Evolutionary conservation across 1,140 invertebrate genomes (phyloP).

Genomic region (Microvelia longipes): DNA sequence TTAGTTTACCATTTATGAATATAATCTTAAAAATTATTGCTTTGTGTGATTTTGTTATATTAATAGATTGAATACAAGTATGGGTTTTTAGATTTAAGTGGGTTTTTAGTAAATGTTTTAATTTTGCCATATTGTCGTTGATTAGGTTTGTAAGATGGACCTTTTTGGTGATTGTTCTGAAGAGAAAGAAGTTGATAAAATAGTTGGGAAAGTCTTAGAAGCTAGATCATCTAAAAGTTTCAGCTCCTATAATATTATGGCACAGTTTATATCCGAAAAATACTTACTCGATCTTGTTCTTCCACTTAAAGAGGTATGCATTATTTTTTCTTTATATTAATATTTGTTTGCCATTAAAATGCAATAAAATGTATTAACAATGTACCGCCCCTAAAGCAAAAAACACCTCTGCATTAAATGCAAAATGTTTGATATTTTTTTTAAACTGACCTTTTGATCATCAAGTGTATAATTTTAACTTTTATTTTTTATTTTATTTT

Average conservation of each 20-base stretch:
- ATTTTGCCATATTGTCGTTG: no score
- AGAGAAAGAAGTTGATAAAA: slow-evolving; percentile 79
- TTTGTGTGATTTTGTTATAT: no score
- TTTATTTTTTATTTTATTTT: background rate
- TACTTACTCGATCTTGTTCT: slow-evolving; percentile 58
- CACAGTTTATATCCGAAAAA: slow-evolving; percentile 58
- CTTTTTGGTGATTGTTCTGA: slow-evolving; percentile 74
- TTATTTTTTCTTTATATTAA: background rate
- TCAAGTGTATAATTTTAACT: background rate
- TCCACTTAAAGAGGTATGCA: slow-evolving; percentile 63
- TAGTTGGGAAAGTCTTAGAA: slow-evolving; percentile 61
- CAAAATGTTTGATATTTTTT: no score
- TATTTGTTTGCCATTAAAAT: no score
- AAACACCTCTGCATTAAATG: no score
- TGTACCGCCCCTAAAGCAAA: no score
- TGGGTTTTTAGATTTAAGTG: no score
- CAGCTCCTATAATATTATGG: slow-evolving; percentile 66
- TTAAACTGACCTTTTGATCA: background rate
- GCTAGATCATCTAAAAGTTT: slow-evolving; percentile 73
- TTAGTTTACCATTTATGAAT: no score
- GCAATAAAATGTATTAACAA: no score
- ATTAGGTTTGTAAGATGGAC: slow-evolving; percentile 43
- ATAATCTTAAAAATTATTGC: no score
- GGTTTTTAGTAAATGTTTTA: no score
- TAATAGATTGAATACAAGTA: no score